Evolutionary conservation across 2,888 invertebrate genomes (phyloP).

Genomic region (Tiliacea citrago): DNA sequence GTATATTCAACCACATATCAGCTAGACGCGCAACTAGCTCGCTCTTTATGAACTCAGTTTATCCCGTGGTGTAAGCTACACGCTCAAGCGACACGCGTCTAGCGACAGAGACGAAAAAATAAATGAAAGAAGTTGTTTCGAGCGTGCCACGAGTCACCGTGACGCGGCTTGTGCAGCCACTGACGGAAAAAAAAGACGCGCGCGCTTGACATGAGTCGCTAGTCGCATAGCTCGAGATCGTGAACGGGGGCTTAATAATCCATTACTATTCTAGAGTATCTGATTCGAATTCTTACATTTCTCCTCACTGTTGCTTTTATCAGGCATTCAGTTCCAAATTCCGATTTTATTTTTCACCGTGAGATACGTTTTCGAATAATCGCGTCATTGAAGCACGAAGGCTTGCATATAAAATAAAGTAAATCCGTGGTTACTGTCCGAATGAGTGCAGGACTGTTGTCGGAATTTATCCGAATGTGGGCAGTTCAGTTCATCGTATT

Average conservation of each 20-base stretch:
- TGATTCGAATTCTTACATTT: background rate
- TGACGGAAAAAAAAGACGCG: too few species aligned
- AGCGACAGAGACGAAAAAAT: background rate
- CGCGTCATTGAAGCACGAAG: conserved; percentile 22
- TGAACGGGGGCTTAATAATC: background rate
- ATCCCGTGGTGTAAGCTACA: background rate
- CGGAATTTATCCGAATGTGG: conserved; percentile 27
- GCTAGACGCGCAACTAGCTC: background rate
- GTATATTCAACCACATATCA: conserved; percentile 24
- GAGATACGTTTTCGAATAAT: conserved; percentile 40
- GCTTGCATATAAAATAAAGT: conserved; percentile 39
- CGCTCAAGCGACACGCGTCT: background rate
- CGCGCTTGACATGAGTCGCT: background rate
- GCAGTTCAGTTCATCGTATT: conserved; percentile 45
- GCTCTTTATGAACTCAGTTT: background rate
- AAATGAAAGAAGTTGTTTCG: background rate
- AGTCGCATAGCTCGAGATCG: background rate
- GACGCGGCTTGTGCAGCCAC: too few species aligned
- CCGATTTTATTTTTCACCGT: conserved; percentile 32
- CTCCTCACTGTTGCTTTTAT: conserved; percentile 18
- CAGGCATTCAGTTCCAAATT: conserved; percentile 21
- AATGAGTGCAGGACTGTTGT: conserved; percentile 26
- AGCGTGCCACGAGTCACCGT: too few species aligned
- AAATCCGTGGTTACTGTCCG: conserved; percentile 36
- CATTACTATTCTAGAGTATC: conserved; percentile 23